Evolutionary conservation across 1,140 invertebrate species (phyloP).

Genomic region (Babylonia areolata): DNA sequence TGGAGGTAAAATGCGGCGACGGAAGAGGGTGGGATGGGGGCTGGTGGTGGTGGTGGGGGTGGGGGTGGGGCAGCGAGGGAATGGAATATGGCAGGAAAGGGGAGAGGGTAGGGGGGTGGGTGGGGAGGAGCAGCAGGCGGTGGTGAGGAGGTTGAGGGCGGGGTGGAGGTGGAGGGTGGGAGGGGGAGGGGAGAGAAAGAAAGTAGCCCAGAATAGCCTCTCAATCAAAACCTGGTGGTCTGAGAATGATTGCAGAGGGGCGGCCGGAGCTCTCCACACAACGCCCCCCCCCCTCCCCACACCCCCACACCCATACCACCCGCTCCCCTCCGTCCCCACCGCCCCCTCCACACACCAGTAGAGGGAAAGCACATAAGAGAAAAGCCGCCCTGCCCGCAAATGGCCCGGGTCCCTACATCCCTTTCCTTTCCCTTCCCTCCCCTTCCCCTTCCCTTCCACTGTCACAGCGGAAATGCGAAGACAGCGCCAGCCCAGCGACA

Average conservation of each 20-base stretch:
- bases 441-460: conserved; percentile 9
- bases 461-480: conserved; percentile 35
- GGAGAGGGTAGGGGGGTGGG: background rate
- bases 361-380: too few relatives aligned
- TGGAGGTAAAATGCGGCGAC: too few relatives aligned
- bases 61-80: too few relatives aligned
- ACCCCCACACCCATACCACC: too few relatives aligned
- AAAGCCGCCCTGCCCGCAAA: background rate
- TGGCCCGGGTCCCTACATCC: too few relatives aligned
- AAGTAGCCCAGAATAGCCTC: conserved; percentile 14
- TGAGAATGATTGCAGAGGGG: conserved; percentile 33
- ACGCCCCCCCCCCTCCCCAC: too few relatives aligned
- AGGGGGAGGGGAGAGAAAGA: background rate
- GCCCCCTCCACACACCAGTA: too few relatives aligned
- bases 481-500: conserved; percentile 29
- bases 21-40: too few relatives aligned
- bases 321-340: too few relatives aligned
- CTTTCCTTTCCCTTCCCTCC: too few relatives aligned
- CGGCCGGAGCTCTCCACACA: background rate
- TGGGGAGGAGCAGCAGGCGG: background rate
- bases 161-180: background rate
- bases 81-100: background rate
- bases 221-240: conserved; percentile 28
- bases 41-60: too few relatives aligned
- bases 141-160: background rate